phyloP scores from a whole-genome alignment of 2,113 vertebrate genomes.

The Pollachius pollachius region DNA sequence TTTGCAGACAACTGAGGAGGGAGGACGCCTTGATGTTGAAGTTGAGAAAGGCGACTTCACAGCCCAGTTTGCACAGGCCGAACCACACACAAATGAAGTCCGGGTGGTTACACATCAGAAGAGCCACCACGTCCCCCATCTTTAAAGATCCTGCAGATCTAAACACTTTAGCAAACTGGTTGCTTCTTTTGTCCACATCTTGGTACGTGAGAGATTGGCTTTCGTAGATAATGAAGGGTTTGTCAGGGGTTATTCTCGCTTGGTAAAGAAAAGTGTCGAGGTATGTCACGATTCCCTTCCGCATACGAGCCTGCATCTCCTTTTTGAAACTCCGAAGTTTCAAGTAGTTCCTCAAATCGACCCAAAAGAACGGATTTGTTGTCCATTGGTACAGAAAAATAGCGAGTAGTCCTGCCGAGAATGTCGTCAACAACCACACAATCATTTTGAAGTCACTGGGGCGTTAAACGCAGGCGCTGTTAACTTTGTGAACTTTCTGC shows the following conservation, averaged over 20 bases:
- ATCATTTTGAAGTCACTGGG: conserved; percentile 48
- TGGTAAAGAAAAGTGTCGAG: conserved; percentile 80
- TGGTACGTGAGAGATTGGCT: conserved; percentile 73
- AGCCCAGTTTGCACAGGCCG: conserved; percentile 84
- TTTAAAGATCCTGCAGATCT: conserved; percentile 49
- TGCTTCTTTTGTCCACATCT: conserved; percentile 80
- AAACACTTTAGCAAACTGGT: conserved; percentile 74
- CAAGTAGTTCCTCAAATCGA: conserved; percentile 76
- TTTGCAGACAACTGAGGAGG: conserved; percentile 80
- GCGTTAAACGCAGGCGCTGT: not conserved
- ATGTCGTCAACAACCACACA: conserved; percentile 47
- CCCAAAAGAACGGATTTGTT: conserved; percentile 79
- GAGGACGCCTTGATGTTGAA: conserved; percentile 74
- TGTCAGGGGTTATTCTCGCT: conserved; percentile 72
- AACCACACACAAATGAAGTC: conserved; percentile 89
- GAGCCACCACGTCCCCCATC: conserved; percentile 78
- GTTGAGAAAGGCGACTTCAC: conserved; percentile 87
- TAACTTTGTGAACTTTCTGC: too few species aligned
- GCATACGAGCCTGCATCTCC: conserved; percentile 51
- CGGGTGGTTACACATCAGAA: conserved; percentile 88
- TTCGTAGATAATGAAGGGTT: conserved; percentile 82
- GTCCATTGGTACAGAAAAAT: conserved; percentile 72
- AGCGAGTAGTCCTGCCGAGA: conserved; percentile 59
- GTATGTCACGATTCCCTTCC: conserved; percentile 71
- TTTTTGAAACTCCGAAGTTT: conserved; percentile 65